These are phyloP conservation scores for Agapornis canus DNA, from an alignment of 2,797 vertebrate species.

Conservation along the genomic window DNA sequence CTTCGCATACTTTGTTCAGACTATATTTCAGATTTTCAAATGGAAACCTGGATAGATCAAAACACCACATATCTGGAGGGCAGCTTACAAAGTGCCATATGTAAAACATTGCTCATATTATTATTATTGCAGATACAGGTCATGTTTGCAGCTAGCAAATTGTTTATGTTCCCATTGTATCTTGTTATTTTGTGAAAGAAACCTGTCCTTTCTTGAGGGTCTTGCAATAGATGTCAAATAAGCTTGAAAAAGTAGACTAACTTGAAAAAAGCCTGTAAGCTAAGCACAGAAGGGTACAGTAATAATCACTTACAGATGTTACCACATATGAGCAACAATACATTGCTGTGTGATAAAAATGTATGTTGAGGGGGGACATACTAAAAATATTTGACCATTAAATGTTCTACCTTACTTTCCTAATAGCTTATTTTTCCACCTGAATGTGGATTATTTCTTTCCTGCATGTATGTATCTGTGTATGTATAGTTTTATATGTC, in stretches of 20 bases:
- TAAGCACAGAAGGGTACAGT: background rate
- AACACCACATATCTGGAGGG: background rate
- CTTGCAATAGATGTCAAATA: background rate
- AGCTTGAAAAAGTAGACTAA: background rate
- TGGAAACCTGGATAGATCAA: background rate
- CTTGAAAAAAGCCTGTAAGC: background rate
- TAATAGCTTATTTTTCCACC: background rate
- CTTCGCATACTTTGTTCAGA: background rate
- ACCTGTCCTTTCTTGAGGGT: background rate
- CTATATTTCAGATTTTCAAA: background rate
- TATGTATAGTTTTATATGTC: background rate
- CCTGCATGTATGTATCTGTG: background rate
- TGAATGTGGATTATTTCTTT: background rate
- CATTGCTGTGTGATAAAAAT: background rate
- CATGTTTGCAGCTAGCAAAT: background rate
- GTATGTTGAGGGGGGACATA: fast-evolving
- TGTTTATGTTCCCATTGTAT: background rate
- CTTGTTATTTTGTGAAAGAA: background rate
- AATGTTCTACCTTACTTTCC: background rate
- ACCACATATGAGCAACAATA: background rate
- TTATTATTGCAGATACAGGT: background rate
- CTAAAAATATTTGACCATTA: background rate
- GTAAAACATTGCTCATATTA: background rate
- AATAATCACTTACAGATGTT: background rate
- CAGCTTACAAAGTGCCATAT: background rate